Base-by-base conservation (phyloP, 2,113 vertebrate genomes). In the Cyanoramphus novaezelandiae region DNA sequence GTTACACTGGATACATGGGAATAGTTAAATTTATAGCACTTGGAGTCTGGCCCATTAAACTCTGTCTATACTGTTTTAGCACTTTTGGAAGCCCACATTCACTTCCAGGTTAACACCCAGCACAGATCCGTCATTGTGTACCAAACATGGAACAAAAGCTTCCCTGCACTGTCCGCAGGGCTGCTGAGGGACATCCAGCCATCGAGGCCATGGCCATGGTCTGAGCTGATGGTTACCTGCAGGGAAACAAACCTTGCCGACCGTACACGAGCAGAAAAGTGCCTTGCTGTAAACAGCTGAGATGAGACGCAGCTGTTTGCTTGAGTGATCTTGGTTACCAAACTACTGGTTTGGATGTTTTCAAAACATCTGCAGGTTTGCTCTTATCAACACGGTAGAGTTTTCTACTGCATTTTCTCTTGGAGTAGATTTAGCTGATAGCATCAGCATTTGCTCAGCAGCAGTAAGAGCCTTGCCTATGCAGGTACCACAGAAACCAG, bases 21-120 rank as follows among this genome's bases (percentile, higher is more conserved):
- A 93, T 72, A 96, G 92, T 96, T 96, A 96, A 96, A 96, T 97
- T 94, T 96, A 96, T 93, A 89, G 95, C 82, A 49, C 88, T 94
- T 94, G 95, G 93, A 96, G 93, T 95, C 92, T 96, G 91, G 95
- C 92, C 96, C 93, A 69, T 91, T 95, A 96, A 93, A 93, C 44
- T 63, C 69, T 88, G 82, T 68, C 92, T 97, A 68, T 93, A 84
- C 90, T 41, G 68, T 75, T 96, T 88, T 87, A 93, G 93, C 88
- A 69, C 80, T 96, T 96, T 82, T 93, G 86, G 92, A 95, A 96
- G 67, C 72, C 88, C 55, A 88, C 41, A 17, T 79, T 92, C 86
- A 46, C 44, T 46, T 46, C 44, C 18, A 19, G 44, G 44, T 18
- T 8, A 46, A 19, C 44, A 46, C 44, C 44, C 44, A 46, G 44